Evolutionary conservation across 1,140 invertebrate species (phyloP).

Genomic region (Lepidurus packardi): DNA sequence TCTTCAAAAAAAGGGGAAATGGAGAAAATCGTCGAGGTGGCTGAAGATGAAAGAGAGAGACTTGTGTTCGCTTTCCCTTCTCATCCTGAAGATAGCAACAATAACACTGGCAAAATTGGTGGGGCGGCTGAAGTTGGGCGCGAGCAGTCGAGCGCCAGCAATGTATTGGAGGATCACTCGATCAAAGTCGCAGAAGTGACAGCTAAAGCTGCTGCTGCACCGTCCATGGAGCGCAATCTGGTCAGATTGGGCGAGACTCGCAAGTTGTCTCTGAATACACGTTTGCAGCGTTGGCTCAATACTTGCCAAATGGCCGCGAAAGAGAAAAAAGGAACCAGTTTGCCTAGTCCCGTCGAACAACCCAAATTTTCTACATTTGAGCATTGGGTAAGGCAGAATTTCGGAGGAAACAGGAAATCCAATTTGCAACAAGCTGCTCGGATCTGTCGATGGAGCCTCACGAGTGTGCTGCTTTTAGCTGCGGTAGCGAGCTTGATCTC

Average conservation of each 20-base stretch:
- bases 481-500: background rate
- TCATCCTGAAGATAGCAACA: background rate
- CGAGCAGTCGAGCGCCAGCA: background rate
- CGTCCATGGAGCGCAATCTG: background rate
- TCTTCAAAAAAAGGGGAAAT: background rate
- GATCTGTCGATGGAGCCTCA: background rate
- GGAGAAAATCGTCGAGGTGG: background rate
- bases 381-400: background rate
- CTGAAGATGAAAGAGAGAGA: slow-evolving; percentile 6
- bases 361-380: background rate
- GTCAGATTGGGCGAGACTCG: background rate
- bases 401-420: background rate
- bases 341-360: slow-evolving; percentile 12
- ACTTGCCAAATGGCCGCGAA: background rate
- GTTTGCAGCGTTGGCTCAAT: slow-evolving; percentile 8
- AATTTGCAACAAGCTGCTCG: background rate
- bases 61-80: background rate
- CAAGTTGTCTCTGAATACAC: background rate
- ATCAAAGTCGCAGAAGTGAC: too few relatives aligned
- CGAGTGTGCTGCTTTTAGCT: background rate
- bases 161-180: background rate
- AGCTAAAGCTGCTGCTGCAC: too few relatives aligned
- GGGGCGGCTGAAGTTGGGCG: background rate
- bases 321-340: background rate
- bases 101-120: background rate